phyloP scores from a whole-genome alignment of 2,797 vertebrate genomes.

The Crenuchus spilurus region DNA sequence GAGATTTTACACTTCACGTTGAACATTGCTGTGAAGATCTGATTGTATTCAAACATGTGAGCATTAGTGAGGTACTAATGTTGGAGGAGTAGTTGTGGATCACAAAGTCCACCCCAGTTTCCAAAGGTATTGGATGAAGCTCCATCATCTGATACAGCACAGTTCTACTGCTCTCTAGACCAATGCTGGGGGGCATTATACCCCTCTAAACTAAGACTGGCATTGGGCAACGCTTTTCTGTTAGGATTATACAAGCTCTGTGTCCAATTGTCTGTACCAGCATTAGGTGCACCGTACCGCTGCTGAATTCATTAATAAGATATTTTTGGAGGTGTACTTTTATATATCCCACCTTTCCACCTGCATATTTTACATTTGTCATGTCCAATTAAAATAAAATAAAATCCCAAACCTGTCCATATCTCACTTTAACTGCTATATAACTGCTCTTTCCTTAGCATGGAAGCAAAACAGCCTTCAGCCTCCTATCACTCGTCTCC shows the following conservation, averaged over 20 bases:
- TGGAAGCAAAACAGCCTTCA: not conserved
- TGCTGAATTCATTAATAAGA: not conserved
- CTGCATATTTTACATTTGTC: not conserved
- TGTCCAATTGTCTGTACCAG: not conserved
- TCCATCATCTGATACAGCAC: not conserved
- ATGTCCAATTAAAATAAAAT: not conserved
- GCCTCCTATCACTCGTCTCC: not conserved
- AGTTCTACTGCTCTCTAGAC: too few relatives aligned
- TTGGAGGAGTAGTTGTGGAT: too few relatives aligned
- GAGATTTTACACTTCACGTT: too few relatives aligned
- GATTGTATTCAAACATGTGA: too few relatives aligned
- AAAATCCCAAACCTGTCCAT: not conserved
- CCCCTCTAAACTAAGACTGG: too few relatives aligned
- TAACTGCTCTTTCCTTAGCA: not conserved
- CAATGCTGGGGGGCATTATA: too few relatives aligned
- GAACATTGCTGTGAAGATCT: too few relatives aligned
- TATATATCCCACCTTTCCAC: not conserved
- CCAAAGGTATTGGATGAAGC: not conserved
- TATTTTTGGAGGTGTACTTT: not conserved
- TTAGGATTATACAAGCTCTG: not conserved
- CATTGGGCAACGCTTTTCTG: not conserved
- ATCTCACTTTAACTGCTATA: not conserved
- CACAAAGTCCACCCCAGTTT: too few relatives aligned
- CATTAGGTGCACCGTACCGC: too few relatives aligned
- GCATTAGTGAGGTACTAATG: too few relatives aligned